phyloP scores from a whole-genome alignment of 1,140 invertebrate genomes.

The Phymorhynchus buccinoides region DNA sequence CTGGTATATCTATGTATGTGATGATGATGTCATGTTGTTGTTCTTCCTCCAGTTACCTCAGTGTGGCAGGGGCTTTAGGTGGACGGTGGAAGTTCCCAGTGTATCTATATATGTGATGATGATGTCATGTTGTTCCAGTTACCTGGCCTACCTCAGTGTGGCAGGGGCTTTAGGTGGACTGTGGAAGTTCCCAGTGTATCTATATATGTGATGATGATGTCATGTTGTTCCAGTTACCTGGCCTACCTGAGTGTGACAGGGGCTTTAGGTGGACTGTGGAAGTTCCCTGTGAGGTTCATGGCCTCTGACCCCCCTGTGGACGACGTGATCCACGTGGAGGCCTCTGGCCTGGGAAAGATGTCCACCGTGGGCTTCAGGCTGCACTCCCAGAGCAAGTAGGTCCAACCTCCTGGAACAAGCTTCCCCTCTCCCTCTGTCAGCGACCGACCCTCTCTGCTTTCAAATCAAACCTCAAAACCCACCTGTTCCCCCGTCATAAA shows the following conservation, averaged over 20 bases:
- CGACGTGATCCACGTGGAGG: slow-evolving; percentile 70
- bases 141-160: slow-evolving; percentile 64
- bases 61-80: no score
- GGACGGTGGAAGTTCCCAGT: no score
- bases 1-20: slow-evolving; percentile 52
- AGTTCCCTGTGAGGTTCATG: slow-evolving; percentile 70
- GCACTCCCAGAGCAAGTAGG: slow-evolving; percentile 68
- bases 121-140: slow-evolving; percentile 46
- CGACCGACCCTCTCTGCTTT: no score
- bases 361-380: slow-evolving; percentile 70
- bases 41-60: no score
- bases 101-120: no score
- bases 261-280: slow-evolving; percentile 71
- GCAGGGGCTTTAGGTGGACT: slow-evolving; percentile 68
- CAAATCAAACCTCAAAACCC: no score
- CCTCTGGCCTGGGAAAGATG: slow-evolving; percentile 66
- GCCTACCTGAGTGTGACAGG: slow-evolving; percentile 65
- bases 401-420: not conserved
- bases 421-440: not conserved
- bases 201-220: no score
- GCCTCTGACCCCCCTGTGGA: slow-evolving; percentile 70
- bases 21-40: no score
- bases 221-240: slow-evolving; percentile 55
- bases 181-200: slow-evolving; percentile 72
- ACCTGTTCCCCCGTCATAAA: no score